Percentiles rank a stretch among this genome's conserved stretches.
phyloP scores from a whole-genome alignment of 2,888 invertebrate genomes.

The Pasiphila rectangulata region DNA sequence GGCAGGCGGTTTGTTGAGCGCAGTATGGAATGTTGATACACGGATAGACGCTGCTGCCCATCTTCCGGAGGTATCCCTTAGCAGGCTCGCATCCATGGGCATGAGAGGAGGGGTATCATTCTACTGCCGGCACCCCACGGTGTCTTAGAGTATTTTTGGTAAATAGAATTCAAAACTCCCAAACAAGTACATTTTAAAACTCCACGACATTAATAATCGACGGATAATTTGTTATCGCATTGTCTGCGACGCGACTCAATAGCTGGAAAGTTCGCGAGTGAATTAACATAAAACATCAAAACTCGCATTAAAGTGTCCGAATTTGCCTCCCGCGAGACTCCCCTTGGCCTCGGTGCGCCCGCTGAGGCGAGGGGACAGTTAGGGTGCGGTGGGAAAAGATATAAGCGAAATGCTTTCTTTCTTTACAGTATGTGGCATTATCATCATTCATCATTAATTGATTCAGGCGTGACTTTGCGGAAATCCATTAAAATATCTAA shows the following conservation, averaged over 20 bases:
- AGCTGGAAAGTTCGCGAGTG: conserved; percentile 61
- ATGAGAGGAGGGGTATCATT: too few species aligned
- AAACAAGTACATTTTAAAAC: conserved; percentile 5
- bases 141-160: too few species aligned
- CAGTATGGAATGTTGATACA: too few species aligned
- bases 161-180: not conserved
- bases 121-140: too few species aligned
- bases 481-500: too few species aligned
- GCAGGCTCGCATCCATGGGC: too few species aligned
- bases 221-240: conserved; percentile 43
- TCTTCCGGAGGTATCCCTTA: too few species aligned
- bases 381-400: conserved; percentile 41
- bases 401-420: conserved; percentile 14
- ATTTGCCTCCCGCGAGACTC: conserved; percentile 54
- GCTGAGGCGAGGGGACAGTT: conserved; percentile 46
- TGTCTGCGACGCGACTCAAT: conserved; percentile 48
- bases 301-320: conserved; percentile 79
- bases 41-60: too few species aligned
- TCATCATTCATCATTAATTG: too few species aligned
- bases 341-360: conserved; percentile 51
- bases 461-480: too few species aligned
- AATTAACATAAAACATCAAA: conserved; percentile 80
- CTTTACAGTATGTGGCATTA: not conserved
- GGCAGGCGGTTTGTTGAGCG: too few species aligned
- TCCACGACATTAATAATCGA: conserved; percentile 26